phyloP scores from a whole-genome alignment of 2,888 invertebrate genomes.

The Agrotis puta region DNA sequence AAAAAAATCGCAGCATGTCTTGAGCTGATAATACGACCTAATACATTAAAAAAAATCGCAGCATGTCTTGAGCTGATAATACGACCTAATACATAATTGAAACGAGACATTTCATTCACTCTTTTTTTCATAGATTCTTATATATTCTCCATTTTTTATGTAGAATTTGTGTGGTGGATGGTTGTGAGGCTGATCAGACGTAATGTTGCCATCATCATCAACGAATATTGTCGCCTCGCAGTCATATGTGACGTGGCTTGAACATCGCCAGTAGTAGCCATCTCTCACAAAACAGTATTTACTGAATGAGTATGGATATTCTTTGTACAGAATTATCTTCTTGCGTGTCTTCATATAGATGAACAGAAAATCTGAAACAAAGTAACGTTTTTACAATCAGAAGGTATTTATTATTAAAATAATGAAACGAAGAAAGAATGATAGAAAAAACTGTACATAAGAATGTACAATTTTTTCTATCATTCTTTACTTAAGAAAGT shows the following conservation, averaged over 20 bases:
- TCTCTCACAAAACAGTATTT: constrained; percentile 13
- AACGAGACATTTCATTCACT: not conserved
- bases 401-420: not conserved
- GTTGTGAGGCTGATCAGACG: constrained; percentile 4
- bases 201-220: constrained; percentile 12
- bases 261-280: constrained; percentile 22
- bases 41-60: too few relatives aligned
- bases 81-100: too few relatives aligned
- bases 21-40: too few relatives aligned
- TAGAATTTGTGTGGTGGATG: not conserved
- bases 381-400: not conserved
- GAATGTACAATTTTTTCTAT: too few relatives aligned
- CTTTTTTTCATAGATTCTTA: constrained; percentile 5
- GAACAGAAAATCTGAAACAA: constrained; percentile 24
- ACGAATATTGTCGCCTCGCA: constrained; percentile 36
- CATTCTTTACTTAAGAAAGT: too few relatives aligned
- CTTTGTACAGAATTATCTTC: constrained; percentile 22
- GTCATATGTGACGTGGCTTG: constrained; percentile 1
- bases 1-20: too few relatives aligned
- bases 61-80: too few relatives aligned
- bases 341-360: constrained; percentile 37
- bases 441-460: too few relatives aligned
- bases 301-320: constrained; percentile 16
- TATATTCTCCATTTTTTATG: constrained; percentile 31
- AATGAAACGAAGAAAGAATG: not conserved